Conservation (phyloP, 2,888 invertebrate genomes). For the Melipona beecheii region DNA sequence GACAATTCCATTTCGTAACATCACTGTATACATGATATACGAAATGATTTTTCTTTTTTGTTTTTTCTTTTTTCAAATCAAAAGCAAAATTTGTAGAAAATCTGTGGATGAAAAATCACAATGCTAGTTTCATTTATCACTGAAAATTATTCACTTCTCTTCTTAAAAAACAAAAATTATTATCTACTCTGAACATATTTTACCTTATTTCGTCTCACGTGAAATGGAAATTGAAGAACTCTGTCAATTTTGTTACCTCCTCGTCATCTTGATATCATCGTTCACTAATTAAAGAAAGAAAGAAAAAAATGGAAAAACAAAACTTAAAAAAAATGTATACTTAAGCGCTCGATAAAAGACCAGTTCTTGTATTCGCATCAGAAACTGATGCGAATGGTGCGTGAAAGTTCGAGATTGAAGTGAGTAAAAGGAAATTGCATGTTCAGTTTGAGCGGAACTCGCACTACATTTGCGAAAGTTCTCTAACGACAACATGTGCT, state of each 20-base stretch:
- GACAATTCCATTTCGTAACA: constrained; percentile 11
- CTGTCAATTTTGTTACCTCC: not conserved
- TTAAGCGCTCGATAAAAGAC: constrained; percentile 22
- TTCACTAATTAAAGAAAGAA: not conserved
- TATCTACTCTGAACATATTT: not conserved
- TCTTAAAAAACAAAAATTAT: not conserved
- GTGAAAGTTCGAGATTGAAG: constrained; percentile 6
- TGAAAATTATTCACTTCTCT: not conserved
- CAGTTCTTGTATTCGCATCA: not conserved
- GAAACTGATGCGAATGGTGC: constrained; percentile 9
- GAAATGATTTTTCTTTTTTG: not conserved
- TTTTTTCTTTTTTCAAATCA: not conserved
- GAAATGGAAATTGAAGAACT: not conserved
- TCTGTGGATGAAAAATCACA: not conserved
- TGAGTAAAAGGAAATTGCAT: not conserved
- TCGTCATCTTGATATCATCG: constrained; percentile 10
- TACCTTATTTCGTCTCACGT: not conserved
- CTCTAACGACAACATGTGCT: constrained; percentile 52
- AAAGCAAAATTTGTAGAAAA: not conserved
- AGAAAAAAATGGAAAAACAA: not conserved
- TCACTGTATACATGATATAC: not conserved
- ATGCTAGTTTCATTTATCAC: not conserved
- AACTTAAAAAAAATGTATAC: not conserved
- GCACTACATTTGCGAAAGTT: constrained; percentile 16
- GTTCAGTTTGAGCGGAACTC: constrained; percentile 20